Percentiles rank a stretch among this genome's conserved stretches.
phyloP scores from a whole-genome alignment of 2,113 vertebrate species.

The Machaerirhynchus nigripectus region DNA sequence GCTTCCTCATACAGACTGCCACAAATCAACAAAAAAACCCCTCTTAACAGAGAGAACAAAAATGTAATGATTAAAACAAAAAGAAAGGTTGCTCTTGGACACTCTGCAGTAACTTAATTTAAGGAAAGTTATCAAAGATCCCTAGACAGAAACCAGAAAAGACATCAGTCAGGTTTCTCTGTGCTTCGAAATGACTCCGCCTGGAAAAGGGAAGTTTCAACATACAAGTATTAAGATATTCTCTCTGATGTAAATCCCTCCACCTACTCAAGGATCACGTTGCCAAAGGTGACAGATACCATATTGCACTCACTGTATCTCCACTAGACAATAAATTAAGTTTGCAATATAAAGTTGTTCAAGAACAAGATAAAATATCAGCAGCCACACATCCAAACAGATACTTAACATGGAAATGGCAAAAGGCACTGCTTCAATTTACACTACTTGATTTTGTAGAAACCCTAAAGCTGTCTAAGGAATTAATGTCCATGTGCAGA shows the following conservation, averaged over 20 bases:
- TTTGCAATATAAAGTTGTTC: slow-evolving; percentile 2
- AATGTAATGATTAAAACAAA: neutral
- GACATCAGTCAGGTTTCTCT: neutral
- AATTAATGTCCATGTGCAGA: slow-evolving; percentile 9
- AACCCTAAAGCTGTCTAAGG: slow-evolving; percentile 22
- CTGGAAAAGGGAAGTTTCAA: neutral
- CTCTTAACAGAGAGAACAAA: neutral
- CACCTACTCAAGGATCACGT: neutral
- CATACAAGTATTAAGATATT: neutral
- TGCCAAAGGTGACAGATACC: slow-evolving; percentile 30
- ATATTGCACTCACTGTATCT: neutral
- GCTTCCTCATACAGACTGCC: neutral
- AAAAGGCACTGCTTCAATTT: slow-evolving; percentile 10
- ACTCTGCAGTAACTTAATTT: neutral
- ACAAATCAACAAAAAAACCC: neutral
- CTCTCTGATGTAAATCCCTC: slow-evolving; percentile 2
- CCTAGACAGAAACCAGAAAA: neutral
- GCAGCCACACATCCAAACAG: slow-evolving; percentile 9
- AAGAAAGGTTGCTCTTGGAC: neutral
- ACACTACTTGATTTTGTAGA: slow-evolving; percentile 26
- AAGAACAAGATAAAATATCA: slow-evolving; percentile 43
- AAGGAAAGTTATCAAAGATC: neutral
- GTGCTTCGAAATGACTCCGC: neutral
- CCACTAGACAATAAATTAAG: slow-evolving; percentile 7
- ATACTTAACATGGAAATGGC: slow-evolving; percentile 39